Evolutionary conservation across 2,888 invertebrate species (phyloP).

Genomic region (Lottia gigantea): DNA sequence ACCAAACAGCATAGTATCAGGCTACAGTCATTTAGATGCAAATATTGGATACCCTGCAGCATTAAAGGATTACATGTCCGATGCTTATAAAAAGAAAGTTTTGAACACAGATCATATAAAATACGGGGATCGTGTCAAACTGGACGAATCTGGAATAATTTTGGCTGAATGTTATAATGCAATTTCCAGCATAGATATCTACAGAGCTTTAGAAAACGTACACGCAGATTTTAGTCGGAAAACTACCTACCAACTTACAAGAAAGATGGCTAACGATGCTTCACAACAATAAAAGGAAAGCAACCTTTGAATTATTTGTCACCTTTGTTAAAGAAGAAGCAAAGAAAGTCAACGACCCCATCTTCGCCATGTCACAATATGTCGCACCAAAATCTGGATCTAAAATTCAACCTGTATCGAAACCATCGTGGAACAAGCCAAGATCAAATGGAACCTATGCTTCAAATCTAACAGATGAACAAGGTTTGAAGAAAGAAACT

Average conservation of each 20-base stretch:
- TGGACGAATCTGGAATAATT: constrained; percentile 12
- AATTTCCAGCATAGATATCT: constrained; percentile 9
- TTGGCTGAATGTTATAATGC: constrained; percentile 18
- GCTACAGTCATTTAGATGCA: not conserved
- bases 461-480: no score
- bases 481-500: no score
- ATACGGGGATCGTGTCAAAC: no score
- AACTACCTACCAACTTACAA: constrained; percentile 13
- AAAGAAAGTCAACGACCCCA: constrained; percentile 22
- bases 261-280: constrained; percentile 19
- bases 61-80: not conserved
- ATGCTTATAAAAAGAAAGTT: no score
- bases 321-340: constrained; percentile 23
- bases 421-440: no score
- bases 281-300: not conserved
- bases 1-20: constrained; percentile 2
- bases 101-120: no score
- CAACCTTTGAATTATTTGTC: constrained; percentile 17
- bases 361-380: not conserved
- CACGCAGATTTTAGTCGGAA: constrained; percentile 12
- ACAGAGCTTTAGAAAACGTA: constrained; percentile 14
- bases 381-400: no score
- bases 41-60: not conserved
- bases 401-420: no score
- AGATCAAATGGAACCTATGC: not conserved